Base-by-base conservation (phyloP, 2,113 vertebrate species). In the Alethe diademata region DNA sequence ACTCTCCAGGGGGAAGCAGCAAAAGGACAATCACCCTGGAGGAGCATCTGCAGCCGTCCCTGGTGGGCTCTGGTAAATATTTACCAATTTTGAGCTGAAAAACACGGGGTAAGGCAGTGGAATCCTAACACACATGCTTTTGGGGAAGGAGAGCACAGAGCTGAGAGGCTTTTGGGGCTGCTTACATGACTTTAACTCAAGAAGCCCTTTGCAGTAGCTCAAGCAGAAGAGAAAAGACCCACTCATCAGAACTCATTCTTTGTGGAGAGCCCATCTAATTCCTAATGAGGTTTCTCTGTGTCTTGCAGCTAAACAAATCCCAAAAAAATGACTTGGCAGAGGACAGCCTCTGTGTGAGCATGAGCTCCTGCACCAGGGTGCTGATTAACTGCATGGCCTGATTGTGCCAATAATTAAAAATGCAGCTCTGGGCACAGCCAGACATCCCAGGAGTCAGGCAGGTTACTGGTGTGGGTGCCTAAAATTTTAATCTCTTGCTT, bases 191-290 rank as follows among this genome's bases (percentile, higher is more conserved):
- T 95, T 96, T 92, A 87, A 96, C 70, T 78, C 72, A 66, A 92
- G 88, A 78, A 93, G 62, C 80, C 92, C 81, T 86, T 76, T 92
- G 38, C 26, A 40, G 78, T 2, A 90, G n/a, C 48, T 94, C 19
- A 51, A 56, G 82, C 57, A 92, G 61, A 85, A 90, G 60, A 90
- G 51, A 92, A 92, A 97, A 95, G 85, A 82, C 29, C 15, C 74
- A 90, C 80, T 95, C 69, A 87, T 92, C 91, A 93, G 86, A 92
- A 87, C 67, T 90, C 83, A 95, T 67, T 70, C 78, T 88, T 95
- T 92, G 67, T 83, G 73, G 78, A 95, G 72, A 78, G 73, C 60
- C 5, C 2, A 8, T 86, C 91, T 82, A 53, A 76, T 60, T 88
- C 74, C 53, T 93, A 78, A 87, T 65, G 93, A 96, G 79, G 79